phyloP scores from a whole-genome alignment of 1,140 invertebrate genomes.

The Macrotrachela quadricornifera region DNA sequence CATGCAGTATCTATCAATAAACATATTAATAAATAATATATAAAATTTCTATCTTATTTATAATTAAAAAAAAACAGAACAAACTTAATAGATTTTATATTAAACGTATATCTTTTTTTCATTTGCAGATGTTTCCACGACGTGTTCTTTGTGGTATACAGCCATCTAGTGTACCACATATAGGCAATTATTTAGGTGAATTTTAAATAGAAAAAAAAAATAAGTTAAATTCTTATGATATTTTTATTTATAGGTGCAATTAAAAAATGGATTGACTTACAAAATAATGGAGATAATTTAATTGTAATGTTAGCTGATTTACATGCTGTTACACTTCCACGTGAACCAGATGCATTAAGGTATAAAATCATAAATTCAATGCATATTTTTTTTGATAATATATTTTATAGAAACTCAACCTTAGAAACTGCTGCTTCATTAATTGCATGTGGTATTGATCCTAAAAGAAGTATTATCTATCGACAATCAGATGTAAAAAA shows the following conservation, averaged over 20 bases:
- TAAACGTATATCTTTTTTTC: too few species aligned
- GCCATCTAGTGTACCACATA: conserved; percentile 71
- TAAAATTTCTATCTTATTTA: too few species aligned
- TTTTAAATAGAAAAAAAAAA: too few species aligned
- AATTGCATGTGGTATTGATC: conserved; percentile 72
- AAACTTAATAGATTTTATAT: too few species aligned
- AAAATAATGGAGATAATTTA: conserved; percentile 36
- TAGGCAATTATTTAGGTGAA: conserved; percentile 74
- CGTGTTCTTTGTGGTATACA: conserved; percentile 73
- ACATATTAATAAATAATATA: too few species aligned
- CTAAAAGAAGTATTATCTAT: conserved; percentile 56
- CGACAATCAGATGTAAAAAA: conserved; percentile 51
- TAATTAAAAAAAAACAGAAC: too few species aligned
- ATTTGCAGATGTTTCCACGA: too few species aligned
- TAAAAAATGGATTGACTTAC: conserved; percentile 57
- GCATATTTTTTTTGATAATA: not conserved
- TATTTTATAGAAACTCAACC: not conserved
- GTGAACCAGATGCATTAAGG: conserved; percentile 45
- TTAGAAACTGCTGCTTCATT: conserved; percentile 44
- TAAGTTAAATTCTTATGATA: too few species aligned
- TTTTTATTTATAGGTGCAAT: conserved; percentile 41
- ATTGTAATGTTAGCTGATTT: conserved; percentile 65
- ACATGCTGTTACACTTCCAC: conserved; percentile 69
- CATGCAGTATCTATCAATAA: too few species aligned
- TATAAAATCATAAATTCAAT: not conserved